Evolutionary conservation across 2,797 vertebrate genomes (phyloP).

Genomic region (Myotis planiceps): DNA sequence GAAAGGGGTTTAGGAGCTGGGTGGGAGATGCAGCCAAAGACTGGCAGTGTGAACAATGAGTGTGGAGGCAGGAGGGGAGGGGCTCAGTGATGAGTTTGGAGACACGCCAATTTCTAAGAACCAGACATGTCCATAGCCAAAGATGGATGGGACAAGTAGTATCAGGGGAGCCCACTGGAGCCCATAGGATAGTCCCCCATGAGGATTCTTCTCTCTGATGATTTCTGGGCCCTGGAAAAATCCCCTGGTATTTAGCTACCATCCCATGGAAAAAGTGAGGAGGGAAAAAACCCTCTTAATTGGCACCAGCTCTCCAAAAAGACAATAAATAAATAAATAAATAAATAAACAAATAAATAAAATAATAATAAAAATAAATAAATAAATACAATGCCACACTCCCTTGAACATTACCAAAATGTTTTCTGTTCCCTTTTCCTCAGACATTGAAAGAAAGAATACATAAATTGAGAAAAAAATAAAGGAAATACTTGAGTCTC

Average conservation of each 20-base stretch:
- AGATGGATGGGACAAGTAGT: background rate
- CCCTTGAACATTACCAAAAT: background rate
- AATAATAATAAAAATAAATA: background rate
- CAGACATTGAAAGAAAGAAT: background rate
- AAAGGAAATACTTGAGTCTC: background rate
- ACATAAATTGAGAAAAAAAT: constrained; percentile 22
- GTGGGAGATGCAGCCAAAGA: background rate
- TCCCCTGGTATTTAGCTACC: background rate
- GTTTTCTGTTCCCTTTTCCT: background rate
- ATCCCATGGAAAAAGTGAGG: background rate
- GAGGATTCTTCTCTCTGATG: background rate
- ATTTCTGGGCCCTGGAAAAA: background rate
- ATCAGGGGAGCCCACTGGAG: background rate
- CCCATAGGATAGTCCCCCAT: background rate
- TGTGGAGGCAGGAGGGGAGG: background rate
- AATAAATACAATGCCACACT: background rate
- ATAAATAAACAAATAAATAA: background rate
- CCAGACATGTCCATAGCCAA: background rate
- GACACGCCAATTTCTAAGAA: background rate
- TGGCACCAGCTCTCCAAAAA: background rate
- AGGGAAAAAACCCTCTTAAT: background rate
- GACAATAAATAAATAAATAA: background rate
- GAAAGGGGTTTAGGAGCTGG: background rate
- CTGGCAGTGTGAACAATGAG: fast-evolving
- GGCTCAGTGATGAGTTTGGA: background rate